Percentiles rank a stretch among this genome's conserved stretches.
These are phyloP conservation scores for Pammene aurita DNA, from an alignment of 2,888 invertebrate genomes.

Conservation along the genomic window DNA sequence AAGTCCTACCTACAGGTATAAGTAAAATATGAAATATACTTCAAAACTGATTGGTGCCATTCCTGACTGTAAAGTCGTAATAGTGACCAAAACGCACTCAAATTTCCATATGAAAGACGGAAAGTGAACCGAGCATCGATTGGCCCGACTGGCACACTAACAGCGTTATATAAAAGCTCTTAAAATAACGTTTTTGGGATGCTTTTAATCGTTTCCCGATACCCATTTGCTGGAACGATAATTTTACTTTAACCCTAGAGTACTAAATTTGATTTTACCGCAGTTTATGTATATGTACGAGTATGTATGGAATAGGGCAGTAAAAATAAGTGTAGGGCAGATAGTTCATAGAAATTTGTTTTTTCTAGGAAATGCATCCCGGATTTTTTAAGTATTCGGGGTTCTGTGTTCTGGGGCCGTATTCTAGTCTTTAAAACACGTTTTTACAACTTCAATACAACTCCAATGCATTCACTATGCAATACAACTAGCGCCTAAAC, in stretches of 20 bases:
- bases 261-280: constrained; percentile 13
- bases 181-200: constrained; percentile 29
- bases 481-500: too few species aligned
- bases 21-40: too few species aligned
- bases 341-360: neutral
- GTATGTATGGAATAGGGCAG: too few species aligned
- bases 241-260: constrained; percentile 11
- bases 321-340: neutral
- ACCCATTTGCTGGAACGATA: constrained; percentile 9
- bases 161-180: constrained; percentile 24
- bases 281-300: neutral
- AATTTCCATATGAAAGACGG: constrained; percentile 17
- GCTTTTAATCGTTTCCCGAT: constrained; percentile 31
- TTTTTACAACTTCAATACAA: too few species aligned
- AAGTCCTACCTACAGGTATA: too few species aligned
- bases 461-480: too few species aligned
- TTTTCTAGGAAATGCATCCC: too few species aligned
- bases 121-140: constrained; percentile 9
- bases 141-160: constrained; percentile 3
- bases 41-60: too few species aligned
- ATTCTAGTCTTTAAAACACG: too few species aligned
- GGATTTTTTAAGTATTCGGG: too few species aligned
- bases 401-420: too few species aligned
- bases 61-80: neutral
- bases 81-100: neutral